Conservation (phyloP, 1,140 invertebrate genomes). For the Neodiprion lecontei region DNA sequence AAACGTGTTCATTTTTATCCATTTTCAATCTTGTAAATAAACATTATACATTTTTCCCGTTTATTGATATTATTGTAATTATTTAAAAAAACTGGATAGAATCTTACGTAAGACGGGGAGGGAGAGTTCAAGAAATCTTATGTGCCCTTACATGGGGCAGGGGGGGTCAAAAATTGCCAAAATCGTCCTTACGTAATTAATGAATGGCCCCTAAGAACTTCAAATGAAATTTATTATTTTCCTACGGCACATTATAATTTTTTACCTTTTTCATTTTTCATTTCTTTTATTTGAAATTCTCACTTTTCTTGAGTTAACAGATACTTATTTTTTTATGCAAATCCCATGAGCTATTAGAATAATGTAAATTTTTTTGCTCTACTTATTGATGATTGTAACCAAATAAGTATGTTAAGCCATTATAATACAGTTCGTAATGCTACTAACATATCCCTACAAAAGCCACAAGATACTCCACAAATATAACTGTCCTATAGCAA, state of each 20-base stretch:
- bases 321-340: slow-evolving; percentile 8
- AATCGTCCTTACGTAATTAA: too few relatives aligned
- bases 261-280: neutral
- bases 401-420: neutral
- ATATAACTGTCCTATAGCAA: neutral
- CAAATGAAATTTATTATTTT: neutral
- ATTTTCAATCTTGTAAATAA: too few relatives aligned
- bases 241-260: neutral
- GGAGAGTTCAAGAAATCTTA: too few relatives aligned
- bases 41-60: too few relatives aligned
- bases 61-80: too few relatives aligned
- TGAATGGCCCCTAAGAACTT: too few relatives aligned
- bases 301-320: neutral
- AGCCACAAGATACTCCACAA: neutral
- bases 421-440: neutral
- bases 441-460: neutral
- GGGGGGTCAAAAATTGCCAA: too few relatives aligned
- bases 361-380: neutral
- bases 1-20: too few relatives aligned
- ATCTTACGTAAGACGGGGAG: too few relatives aligned
- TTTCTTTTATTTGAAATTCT: neutral
- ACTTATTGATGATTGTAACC: neutral
- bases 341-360: neutral
- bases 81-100: too few relatives aligned
- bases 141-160: too few relatives aligned